Base-by-base conservation (phyloP, 2,797 vertebrate species). In the Helicolenus hilgendorfi region DNA sequence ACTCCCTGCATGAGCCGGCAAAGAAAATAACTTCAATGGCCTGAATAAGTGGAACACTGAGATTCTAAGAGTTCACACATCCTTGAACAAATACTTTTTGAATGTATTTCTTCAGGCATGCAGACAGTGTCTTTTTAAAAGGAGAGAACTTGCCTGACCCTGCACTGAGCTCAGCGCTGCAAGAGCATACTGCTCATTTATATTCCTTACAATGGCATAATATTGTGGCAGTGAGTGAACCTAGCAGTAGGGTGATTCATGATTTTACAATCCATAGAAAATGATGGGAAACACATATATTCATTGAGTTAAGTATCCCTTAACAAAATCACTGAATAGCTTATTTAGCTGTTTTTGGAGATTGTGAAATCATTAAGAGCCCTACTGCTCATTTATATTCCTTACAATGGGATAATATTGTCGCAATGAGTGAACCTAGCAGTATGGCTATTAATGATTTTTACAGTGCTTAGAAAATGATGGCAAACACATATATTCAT, bases 11-110 rank as follows among this genome's bases (percentile, higher is more conserved):
- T 86, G 80, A 91, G 73, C 83, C 72, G 63, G 83, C 76, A 60
- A 84, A 81, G 88, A 87, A 93, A 84, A 92, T 74, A 81, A 82
- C 69, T 81, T 89, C 77, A 86, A 15, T 62, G 69, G 68, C 59
- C 24, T 41, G 53, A 77, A 83, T 60, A 91, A 89, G 77, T 81
- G 83, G 60, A 84, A 75, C 45, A 64, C 60, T 49, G 64, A 84
- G 58, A 85, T 72, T 88, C 56, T 70, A 29, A 72, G 31, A 79
- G 81, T 90, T 88, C 71, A 74, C 90, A 81, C 81, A 88, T 87
- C 72, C 90, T 86, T 86, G 77, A 85, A 92, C 70, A 79, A 86
- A 88, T 35, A 49, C 8, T 53, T 65, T 56, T 73, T 75, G 60
- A 84, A 77, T 79, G 65, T 18, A 69, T 84, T 80, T 91, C 81